Base-by-base conservation (phyloP, 2,888 invertebrate genomes). In the Crossocerus cetratus region DNA sequence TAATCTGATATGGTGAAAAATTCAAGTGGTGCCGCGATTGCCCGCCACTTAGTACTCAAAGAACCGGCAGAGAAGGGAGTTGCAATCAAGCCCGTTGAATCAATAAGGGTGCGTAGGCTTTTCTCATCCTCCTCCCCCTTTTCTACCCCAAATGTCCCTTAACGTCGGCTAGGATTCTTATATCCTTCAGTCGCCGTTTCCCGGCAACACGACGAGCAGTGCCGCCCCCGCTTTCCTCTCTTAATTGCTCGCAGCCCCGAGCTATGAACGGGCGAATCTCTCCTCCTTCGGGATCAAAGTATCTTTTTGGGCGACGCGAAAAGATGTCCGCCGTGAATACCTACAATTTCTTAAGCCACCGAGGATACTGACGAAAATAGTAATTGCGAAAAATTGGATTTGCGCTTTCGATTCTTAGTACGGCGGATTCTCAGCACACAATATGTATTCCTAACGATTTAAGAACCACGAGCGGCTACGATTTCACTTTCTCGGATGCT, bases 181-280 rank as follows among this genome's bases (percentile, higher is more conserved):
- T 69, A 77, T 75, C 81, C 76, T 79, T 84, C 80, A 80, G 82
- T 81, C 80, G 77, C 70, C 82, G 86, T 87, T 86, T 85, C 87
- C 86, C 85, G 80, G 87, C 87, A 87, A 87, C 87, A 85, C 83
- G 79, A 69, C 74, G 72, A 71, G 63, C 71, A 81, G 84, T 68
- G 83, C 86, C 86, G 83, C 86, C 86, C 81, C 76, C 80, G 76
- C 77, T 78, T 83, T 84, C 71, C 73, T 78, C 64, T 72, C 79
- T 77, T 86, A 87, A 87, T 87, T 86, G 86, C 81, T 81, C 84
- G 71, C 81, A 76, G 81, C 79, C 80, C 72, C 77, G 73, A 77
- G 80, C 80, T 71, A 80, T 76, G 59, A 58, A 63, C 45, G 65
- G 66, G 60, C 63, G 32, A 69, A 71, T 74, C 73, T 60, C 65